Conservation (phyloP, 2,888 invertebrate genomes). For the Brachypalpus laphriformis region DNA sequence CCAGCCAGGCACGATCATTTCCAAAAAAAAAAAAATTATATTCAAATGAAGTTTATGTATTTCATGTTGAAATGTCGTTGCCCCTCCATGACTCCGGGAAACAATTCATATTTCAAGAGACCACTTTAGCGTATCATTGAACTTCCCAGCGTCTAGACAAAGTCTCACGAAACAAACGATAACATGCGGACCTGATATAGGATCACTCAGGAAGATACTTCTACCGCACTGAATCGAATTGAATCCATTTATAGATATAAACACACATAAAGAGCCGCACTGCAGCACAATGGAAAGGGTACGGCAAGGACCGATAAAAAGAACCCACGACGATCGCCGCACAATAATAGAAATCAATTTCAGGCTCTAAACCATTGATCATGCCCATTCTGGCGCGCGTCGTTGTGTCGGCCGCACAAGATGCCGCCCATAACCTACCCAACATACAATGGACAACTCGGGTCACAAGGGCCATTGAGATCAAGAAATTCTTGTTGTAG, state of each 20-base stretch:
- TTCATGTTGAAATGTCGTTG: conserved; percentile 8
- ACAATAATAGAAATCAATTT: conserved; percentile 40
- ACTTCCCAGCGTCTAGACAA: conserved; percentile 36
- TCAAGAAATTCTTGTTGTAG: background rate
- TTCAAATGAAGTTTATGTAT: background rate
- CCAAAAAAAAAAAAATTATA: too few relatives aligned
- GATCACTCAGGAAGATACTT: conserved; percentile 16
- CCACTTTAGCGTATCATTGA: conserved; percentile 16
- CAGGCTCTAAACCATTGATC: conserved; percentile 44
- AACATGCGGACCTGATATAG: background rate
- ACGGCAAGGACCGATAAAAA: conserved; percentile 9
- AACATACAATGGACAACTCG: background rate
- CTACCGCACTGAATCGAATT: conserved; percentile 3
- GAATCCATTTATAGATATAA: conserved; percentile 23
- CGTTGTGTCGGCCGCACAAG: conserved; percentile 45
- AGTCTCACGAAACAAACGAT: conserved; percentile 2
- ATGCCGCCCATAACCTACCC: conserved; percentile 29
- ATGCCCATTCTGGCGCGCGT: conserved; percentile 23
- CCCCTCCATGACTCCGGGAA: conserved; percentile 1
- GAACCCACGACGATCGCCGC: conserved; percentile 20
- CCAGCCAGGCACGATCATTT: too few relatives aligned
- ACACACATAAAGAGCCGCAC: conserved; percentile 12
- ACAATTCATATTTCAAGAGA: conserved; percentile 2
- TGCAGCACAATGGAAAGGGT: conserved; percentile 10
- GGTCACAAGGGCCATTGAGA: conserved; percentile 18